A percentile compares a stretch with the other conserved stretches of the same genome.
These are phyloP conservation scores for Chrysolina americana DNA, from an alignment of 2,888 invertebrate species.

Conservation along the genomic window DNA sequence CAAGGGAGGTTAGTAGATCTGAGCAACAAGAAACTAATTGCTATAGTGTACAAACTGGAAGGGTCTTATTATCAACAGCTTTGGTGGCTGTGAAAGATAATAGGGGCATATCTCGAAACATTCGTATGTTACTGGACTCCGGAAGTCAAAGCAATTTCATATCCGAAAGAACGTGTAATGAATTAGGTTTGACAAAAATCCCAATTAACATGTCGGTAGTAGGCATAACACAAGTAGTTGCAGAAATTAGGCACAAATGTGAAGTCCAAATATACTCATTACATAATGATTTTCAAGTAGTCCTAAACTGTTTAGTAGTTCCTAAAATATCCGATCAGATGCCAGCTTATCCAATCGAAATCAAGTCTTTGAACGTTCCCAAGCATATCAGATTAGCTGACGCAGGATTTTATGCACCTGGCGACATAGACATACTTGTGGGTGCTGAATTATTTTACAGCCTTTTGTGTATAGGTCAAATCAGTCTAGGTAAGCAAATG, in stretches of 20 bases:
- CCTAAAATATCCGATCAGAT: conserved; percentile 24
- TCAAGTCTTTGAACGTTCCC: conserved; percentile 1
- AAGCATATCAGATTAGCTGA: conserved; percentile 22
- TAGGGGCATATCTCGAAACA: background rate
- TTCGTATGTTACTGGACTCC: conserved; percentile 1
- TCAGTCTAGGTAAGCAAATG: conserved; percentile 1
- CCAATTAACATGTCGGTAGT: background rate
- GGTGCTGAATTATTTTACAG: conserved; percentile 15
- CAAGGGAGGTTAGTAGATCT: conserved; percentile 3
- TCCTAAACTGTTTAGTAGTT: conserved; percentile 19
- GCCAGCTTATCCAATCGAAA: background rate
- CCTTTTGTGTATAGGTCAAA: background rate
- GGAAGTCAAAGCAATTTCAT: conserved; percentile 19
- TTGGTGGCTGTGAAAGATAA: background rate
- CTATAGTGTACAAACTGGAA: conserved; percentile 3
- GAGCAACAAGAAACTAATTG: too few relatives aligned
- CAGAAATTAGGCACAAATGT: conserved; percentile 10
- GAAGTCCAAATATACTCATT: too few relatives aligned
- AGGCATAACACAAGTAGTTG: conserved; percentile 16
- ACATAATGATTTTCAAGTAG: too few relatives aligned
- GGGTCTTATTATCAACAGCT: conserved; percentile 17
- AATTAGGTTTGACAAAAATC: conserved; percentile 1
- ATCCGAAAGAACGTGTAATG: background rate
- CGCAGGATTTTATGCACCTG: background rate
- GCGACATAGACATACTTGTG: conserved; percentile 6